These are phyloP conservation scores for Cyprinodon brontotheroides DNA, from an alignment of 2,113 vertebrate genomes.

Conservation along the genomic window DNA sequence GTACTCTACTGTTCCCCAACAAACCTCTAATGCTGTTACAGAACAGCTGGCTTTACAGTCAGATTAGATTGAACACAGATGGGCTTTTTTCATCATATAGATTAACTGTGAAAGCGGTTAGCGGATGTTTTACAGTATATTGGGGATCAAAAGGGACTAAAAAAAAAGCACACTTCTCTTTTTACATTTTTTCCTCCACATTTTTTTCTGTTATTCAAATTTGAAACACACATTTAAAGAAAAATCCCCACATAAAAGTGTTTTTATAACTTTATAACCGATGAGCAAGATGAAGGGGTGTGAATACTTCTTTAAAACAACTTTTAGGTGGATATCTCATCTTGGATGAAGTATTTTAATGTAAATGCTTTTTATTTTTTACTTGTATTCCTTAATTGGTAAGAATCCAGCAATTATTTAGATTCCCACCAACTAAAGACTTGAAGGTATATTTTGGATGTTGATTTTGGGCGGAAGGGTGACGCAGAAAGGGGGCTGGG, in stretches of 20 bases:
- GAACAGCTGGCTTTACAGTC: too few relatives aligned
- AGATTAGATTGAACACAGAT: too few relatives aligned
- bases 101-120: not conserved
- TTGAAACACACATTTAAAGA: not conserved
- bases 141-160: too few relatives aligned
- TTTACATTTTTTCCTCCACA: not conserved
- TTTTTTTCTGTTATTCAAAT: not conserved
- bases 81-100: not conserved
- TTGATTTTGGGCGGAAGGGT: constrained; percentile 24
- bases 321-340: constrained; percentile 16
- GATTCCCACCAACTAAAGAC: constrained; percentile 22
- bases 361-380: not conserved
- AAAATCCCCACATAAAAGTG: not conserved
- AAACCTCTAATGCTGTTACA: too few relatives aligned
- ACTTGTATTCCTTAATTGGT: not conserved
- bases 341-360: constrained; percentile 19
- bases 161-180: too few relatives aligned
- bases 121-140: not conserved
- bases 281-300: not conserved
- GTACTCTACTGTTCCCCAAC: too few relatives aligned
- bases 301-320: not conserved
- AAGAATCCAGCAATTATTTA: constrained; percentile 8
- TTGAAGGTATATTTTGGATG: constrained; percentile 31
- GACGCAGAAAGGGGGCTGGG: constrained; percentile 11
- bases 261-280: not conserved